These are phyloP conservation scores for Camponotus floridanus DNA, from an alignment of 1,140 invertebrate species.

Conservation along the genomic window DNA sequence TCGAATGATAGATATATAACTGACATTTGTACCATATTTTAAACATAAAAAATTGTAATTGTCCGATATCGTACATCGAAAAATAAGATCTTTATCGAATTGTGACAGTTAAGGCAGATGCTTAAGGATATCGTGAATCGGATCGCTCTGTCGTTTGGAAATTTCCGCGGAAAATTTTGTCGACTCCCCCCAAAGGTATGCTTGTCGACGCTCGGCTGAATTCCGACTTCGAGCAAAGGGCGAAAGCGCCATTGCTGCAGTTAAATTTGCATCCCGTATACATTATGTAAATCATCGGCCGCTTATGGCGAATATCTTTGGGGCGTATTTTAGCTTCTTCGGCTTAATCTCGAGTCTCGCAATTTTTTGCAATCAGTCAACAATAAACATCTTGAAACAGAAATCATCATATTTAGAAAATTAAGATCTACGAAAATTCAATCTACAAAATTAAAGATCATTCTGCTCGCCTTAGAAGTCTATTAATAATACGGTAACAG, in stretches of 20 bases:
- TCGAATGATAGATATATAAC: background rate
- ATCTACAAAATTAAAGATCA: background rate
- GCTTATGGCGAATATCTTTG: constrained; percentile 35
- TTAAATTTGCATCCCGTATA: constrained; percentile 76
- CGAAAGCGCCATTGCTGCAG: constrained; percentile 47
- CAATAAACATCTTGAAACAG: background rate
- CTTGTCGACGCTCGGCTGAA: constrained; percentile 24
- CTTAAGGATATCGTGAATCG: constrained; percentile 1
- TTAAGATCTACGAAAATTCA: background rate
- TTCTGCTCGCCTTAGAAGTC: background rate
- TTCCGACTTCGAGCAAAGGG: constrained; percentile 20
- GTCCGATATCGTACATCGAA: background rate
- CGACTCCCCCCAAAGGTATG: background rate
- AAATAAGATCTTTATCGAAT: background rate
- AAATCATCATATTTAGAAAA: background rate
- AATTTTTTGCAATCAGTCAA: constrained; percentile 3
- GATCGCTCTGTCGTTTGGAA: constrained; percentile 38
- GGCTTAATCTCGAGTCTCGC: constrained; percentile 8
- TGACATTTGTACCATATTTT: background rate
- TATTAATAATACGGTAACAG: background rate
- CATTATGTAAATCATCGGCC: constrained; percentile 74
- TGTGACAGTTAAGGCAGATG: background rate
- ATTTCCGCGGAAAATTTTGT: constrained; percentile 67
- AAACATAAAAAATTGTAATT: background rate
- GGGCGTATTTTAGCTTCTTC: constrained; percentile 4